phyloP scores from a whole-genome alignment of 2,113 vertebrate species.

The Oenanthe melanoleuca region DNA sequence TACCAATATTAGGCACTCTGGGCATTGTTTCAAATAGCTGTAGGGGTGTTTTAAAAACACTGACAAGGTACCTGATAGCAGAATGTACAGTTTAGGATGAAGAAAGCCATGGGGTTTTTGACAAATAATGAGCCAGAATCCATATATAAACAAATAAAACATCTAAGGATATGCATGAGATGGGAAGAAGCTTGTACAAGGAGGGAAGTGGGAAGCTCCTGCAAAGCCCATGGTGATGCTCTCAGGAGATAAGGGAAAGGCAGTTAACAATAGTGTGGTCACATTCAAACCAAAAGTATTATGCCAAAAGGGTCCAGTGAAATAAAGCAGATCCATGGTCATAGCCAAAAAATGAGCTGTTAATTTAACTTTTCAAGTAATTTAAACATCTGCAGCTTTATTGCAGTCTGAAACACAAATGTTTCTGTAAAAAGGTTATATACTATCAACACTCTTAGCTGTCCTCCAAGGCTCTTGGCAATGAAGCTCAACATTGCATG shows the following conservation, averaged over 20 bases:
- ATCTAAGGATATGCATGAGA: background rate
- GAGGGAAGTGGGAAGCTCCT: background rate
- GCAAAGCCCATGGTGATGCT: background rate
- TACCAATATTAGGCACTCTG: background rate
- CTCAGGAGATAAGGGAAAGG: background rate
- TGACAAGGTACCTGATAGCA: background rate
- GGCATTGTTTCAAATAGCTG: background rate
- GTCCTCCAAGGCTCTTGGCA: background rate
- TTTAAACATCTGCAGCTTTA: background rate
- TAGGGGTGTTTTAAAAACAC: background rate
- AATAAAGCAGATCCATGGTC: background rate
- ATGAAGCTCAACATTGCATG: background rate
- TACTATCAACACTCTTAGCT: background rate
- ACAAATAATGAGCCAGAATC: background rate
- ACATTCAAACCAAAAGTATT: background rate
- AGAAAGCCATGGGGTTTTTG: fast-evolving
- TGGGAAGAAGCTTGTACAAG: background rate
- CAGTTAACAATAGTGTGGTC: background rate
- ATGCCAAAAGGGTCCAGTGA: background rate
- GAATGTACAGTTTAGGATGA: background rate
- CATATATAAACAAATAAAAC: background rate
- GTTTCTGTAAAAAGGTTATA: background rate
- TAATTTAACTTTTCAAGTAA: background rate
- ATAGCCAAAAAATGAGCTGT: background rate
- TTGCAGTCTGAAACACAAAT: background rate